phyloP scores from a whole-genome alignment of 2,113 vertebrate species.

The Desmodus rotundus region DNA sequence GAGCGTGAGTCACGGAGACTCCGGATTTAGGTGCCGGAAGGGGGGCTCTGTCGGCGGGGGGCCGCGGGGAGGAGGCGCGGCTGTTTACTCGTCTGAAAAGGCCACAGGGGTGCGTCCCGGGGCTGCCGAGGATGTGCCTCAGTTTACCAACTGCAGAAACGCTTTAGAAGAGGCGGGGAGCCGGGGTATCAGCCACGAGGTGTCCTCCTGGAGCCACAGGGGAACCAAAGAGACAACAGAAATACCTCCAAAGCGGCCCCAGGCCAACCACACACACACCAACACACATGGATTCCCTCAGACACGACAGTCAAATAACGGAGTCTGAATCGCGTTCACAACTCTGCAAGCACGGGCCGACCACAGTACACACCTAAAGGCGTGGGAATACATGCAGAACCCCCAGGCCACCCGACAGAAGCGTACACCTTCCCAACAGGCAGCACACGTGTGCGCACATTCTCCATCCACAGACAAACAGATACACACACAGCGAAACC shows the following conservation, averaged over 20 bases:
- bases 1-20: constrained; percentile 71
- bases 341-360: not conserved
- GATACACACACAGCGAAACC: constrained; percentile 18
- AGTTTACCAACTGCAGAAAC: constrained; percentile 50
- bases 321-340: not conserved
- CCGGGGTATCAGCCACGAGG: not conserved
- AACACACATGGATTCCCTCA: not conserved
- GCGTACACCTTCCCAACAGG: not conserved
- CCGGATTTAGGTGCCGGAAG: constrained; percentile 73
- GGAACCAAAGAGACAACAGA: not conserved
- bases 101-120: not conserved
- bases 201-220: not conserved
- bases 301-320: not conserved
- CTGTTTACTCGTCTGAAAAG: constrained; percentile 68
- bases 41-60: constrained; percentile 58
- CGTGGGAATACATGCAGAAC: not conserved
- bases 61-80: constrained; percentile 54
- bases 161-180: not conserved
- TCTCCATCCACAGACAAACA: constrained; percentile 14
- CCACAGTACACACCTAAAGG: not conserved
- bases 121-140: constrained; percentile 13
- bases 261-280: not conserved
- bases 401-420: not conserved
- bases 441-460: constrained; percentile 36
- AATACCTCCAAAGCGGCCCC: not conserved